These are phyloP conservation scores for Boleophthalmus pectinirostris DNA, from an alignment of 2,113 vertebrate genomes.

Conservation along the genomic window DNA sequence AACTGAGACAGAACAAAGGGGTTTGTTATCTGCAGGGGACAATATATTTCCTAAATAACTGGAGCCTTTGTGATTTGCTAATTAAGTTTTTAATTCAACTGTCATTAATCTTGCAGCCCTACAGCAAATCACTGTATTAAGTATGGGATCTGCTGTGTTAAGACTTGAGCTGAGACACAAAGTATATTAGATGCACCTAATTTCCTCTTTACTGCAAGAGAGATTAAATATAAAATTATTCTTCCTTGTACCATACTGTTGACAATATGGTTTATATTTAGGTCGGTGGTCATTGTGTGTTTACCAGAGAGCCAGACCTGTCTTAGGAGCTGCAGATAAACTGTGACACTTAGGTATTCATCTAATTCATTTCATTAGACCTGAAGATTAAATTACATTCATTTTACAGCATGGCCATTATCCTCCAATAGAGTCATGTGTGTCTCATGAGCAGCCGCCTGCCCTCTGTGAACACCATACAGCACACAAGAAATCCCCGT, in stretches of 20 bases:
- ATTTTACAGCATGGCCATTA: constrained; percentile 51
- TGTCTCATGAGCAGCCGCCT: constrained; percentile 36
- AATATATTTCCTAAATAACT: too few relatives aligned
- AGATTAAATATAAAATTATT: not conserved
- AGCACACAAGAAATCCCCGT: constrained; percentile 22
- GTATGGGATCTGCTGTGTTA: not conserved
- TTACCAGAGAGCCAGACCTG: not conserved
- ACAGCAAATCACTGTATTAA: too few relatives aligned
- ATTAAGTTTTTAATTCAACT: too few relatives aligned
- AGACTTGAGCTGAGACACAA: not conserved
- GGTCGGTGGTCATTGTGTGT: not conserved
- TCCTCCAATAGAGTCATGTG: constrained; percentile 62
- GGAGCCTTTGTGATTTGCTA: too few relatives aligned
- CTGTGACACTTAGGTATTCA: constrained; percentile 33
- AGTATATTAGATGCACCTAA: not conserved
- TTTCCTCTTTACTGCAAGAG: not conserved
- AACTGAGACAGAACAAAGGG: too few relatives aligned
- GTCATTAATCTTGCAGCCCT: too few relatives aligned
- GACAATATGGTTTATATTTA: not conserved
- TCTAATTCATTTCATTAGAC: constrained; percentile 52
- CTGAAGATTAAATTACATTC: constrained; percentile 48
- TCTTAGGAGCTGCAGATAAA: constrained; percentile 14
- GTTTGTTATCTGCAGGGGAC: too few relatives aligned
- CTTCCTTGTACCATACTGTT: not conserved
- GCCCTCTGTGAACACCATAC: constrained; percentile 29